A percentile compares a stretch with the other conserved stretches of the same genome.
Conservation (phyloP, 2,797 vertebrate species). For the Borostomias antarcticus region DNA sequence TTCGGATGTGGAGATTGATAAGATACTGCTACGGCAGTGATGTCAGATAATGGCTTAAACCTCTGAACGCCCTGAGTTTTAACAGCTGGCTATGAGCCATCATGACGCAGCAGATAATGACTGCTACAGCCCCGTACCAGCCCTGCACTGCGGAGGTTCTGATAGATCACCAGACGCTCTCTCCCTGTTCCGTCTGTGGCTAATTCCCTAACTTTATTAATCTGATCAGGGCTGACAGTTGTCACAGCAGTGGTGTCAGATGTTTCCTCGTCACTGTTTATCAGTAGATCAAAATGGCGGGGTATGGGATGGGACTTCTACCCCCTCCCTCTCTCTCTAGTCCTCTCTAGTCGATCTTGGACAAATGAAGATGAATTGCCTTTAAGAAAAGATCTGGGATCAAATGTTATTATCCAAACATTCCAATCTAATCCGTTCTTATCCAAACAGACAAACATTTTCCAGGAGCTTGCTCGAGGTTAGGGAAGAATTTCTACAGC, state of each 20-base stretch:
- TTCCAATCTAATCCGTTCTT: too few species aligned
- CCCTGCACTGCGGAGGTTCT: neutral
- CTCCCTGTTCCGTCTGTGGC: constrained; percentile 2
- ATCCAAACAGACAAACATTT: too few species aligned
- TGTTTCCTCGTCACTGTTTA: constrained; percentile 43
- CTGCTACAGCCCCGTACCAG: neutral
- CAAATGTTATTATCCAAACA: too few species aligned
- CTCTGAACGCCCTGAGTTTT: constrained; percentile 3
- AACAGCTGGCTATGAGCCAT: constrained; percentile 5
- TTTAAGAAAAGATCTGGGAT: constrained; percentile 17
- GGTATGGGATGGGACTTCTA: constrained; percentile 37
- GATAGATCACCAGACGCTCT: too few species aligned
- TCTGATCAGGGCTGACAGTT: constrained; percentile 45
- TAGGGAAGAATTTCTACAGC: too few species aligned
- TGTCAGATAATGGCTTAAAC: constrained; percentile 12
- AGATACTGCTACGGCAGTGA: constrained; percentile 3
- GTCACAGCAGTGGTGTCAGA: constrained; percentile 45
- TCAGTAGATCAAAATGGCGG: constrained; percentile 37
- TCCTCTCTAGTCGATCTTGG: constrained; percentile 39
- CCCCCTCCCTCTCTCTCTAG: neutral
- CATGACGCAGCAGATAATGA: neutral
- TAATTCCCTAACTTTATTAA: constrained; percentile 35
- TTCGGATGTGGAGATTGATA: constrained; percentile 26
- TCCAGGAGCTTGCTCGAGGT: too few species aligned
- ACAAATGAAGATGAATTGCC: constrained; percentile 40